Evolutionary conservation across 2,113 vertebrate genomes (phyloP).

Genomic region (Lophotis ruficrista): DNA sequence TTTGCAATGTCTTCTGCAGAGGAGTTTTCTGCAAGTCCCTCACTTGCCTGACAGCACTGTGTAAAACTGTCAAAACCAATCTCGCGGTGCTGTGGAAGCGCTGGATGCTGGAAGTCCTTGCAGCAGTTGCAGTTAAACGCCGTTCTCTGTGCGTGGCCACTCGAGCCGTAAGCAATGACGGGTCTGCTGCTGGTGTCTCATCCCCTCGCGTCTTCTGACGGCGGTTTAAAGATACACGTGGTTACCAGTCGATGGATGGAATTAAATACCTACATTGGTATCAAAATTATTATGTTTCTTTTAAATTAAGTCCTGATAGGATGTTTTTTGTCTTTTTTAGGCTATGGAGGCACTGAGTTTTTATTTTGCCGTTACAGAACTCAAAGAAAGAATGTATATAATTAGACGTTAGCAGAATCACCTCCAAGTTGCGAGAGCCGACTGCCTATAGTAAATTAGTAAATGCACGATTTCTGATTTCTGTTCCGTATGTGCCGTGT

Average conservation of each 20-base stretch:
- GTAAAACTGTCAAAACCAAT: background rate
- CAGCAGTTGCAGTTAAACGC: background rate
- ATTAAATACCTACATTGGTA: background rate
- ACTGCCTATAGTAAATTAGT: background rate
- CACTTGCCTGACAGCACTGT: background rate
- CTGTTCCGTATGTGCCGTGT: background rate
- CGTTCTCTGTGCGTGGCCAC: accelerated
- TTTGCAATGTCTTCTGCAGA: background rate
- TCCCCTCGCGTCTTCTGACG: background rate
- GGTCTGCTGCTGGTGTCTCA: background rate
- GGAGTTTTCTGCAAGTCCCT: background rate
- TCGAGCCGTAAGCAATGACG: background rate
- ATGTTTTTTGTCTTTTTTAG: background rate
- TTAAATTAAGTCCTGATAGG: background rate
- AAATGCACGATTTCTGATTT: background rate
- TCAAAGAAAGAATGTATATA: background rate
- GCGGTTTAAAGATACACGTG: background rate
- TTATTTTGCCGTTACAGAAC: background rate
- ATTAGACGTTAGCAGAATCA: background rate
- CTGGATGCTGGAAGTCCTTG: background rate
- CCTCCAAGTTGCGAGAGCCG: background rate
- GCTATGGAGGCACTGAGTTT: background rate
- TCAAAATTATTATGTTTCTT: background rate
- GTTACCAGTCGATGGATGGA: background rate
- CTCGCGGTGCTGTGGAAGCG: background rate